Percentiles rank a stretch among this genome's conserved stretches.
These are phyloP conservation scores for Hydractinia symbiolongicarpus DNA, from an alignment of 30 jellyfish, hydroid and myxozoan species.

Conservation along the genomic window DNA sequence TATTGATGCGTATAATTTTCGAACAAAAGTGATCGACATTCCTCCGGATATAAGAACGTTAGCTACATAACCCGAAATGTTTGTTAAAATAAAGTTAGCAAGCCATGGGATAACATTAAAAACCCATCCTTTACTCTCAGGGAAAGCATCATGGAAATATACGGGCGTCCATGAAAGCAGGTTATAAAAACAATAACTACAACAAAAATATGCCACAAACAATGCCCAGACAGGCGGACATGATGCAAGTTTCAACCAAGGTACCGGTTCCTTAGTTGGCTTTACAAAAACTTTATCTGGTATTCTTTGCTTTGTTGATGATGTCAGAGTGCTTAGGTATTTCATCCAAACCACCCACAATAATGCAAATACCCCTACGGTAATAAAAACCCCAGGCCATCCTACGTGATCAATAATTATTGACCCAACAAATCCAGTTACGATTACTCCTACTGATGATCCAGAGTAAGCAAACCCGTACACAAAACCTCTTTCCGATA, in stretches of 20 bases:
- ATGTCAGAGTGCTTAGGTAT: background rate
- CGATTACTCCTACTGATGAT: slow-evolving; percentile 84
- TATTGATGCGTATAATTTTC: slow-evolving; percentile 72
- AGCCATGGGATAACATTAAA: slow-evolving; percentile 97
- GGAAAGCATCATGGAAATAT: slow-evolving; percentile 95
- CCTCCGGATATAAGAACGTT: slow-evolving; percentile 48
- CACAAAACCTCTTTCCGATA: slow-evolving; percentile 74
- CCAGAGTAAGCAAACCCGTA: slow-evolving; percentile 85
- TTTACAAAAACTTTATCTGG: background rate
- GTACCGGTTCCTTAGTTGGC: slow-evolving; percentile 52
- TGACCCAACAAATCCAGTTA: slow-evolving; percentile 93
- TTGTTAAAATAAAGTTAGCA: slow-evolving; percentile 55
- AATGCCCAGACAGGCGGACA: slow-evolving; percentile 85
- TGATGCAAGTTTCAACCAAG: slow-evolving; percentile 67
- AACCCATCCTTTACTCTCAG: slow-evolving; percentile 98
- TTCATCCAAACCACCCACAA: slow-evolving; percentile 55
- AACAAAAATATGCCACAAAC: slow-evolving; percentile 73
- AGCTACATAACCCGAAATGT: slow-evolving; percentile 58
- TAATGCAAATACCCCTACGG: slow-evolving; percentile 54
- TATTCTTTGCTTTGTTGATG: slow-evolving; percentile 22
- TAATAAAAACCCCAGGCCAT: slow-evolving; percentile 79
- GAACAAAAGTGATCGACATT: slow-evolving; percentile 70
- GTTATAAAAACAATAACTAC: slow-evolving; percentile 70
- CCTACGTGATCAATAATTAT: slow-evolving; percentile 69
- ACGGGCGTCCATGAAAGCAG: slow-evolving; percentile 98